Evolutionary conservation across 2,888 invertebrate species (phyloP).

Genomic region (Tipula unca): DNA sequence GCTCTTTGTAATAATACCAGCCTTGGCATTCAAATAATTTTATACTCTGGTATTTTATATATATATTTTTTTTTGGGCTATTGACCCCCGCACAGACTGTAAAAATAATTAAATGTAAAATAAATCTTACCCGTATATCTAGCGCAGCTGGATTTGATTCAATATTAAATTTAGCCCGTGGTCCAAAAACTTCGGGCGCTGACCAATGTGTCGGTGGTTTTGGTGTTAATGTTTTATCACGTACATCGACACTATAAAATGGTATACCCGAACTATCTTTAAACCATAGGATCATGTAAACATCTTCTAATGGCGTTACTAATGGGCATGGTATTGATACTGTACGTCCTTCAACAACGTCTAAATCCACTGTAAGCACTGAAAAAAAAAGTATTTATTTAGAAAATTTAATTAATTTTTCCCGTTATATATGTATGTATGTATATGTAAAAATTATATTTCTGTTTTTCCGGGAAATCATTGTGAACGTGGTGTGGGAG

Average conservation of each 20-base stretch:
- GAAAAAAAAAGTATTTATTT: constrained; percentile 26
- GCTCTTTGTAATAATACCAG: no score
- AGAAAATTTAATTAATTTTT: neutral
- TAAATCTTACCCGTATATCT: constrained; percentile 50
- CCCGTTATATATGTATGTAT: neutral
- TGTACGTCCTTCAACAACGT: constrained; percentile 80
- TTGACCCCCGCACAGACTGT: no score
- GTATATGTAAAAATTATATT: no score
- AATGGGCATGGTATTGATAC: constrained; percentile 84
- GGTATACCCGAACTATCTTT: constrained; percentile 79
- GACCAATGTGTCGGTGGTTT: constrained; percentile 77
- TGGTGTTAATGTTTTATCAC: constrained; percentile 69
- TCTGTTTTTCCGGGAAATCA: no score
- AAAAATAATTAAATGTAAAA: neutral
- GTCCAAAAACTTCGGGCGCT: constrained; percentile 75
- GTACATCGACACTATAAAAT: constrained; percentile 76
- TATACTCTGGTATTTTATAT: no score
- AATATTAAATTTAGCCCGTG: constrained; percentile 75
- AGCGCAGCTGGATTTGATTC: constrained; percentile 71
- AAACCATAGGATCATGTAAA: constrained; percentile 91
- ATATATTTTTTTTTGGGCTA: no score
- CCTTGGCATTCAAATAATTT: neutral
- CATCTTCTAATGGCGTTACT: constrained; percentile 73
- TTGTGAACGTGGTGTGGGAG: no score
- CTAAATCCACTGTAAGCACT: constrained; percentile 71